These are phyloP conservation scores for Tenrec ecaudatus DNA, from an alignment of 2,113 vertebrate species.

Conservation along the genomic window DNA sequence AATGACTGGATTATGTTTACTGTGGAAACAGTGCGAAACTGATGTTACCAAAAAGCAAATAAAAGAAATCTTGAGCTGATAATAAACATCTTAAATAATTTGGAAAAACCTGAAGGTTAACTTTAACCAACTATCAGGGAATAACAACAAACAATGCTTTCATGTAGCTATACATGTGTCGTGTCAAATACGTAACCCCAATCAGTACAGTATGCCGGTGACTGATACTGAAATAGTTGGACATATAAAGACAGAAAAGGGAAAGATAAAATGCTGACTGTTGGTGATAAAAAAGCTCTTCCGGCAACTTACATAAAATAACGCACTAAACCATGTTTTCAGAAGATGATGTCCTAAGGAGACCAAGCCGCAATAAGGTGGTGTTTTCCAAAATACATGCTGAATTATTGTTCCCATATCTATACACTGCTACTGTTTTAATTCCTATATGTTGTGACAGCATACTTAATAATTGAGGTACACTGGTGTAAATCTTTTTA, in stretches of 20 bases:
- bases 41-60: slow-evolving; percentile 58
- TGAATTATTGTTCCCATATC: slow-evolving; percentile 89
- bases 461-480: slow-evolving; percentile 86
- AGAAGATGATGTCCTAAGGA: slow-evolving; percentile 88
- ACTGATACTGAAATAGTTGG: slow-evolving; percentile 64
- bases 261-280: slow-evolving; percentile 81
- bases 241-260: slow-evolving; percentile 70
- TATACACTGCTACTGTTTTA: slow-evolving; percentile 88
- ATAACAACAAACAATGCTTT: slow-evolving; percentile 37
- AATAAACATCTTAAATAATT: slow-evolving; percentile 58
- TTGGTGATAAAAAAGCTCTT: slow-evolving; percentile 81
- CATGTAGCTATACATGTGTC: slow-evolving; percentile 80
- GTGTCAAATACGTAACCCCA: slow-evolving; percentile 79
- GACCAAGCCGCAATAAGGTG: slow-evolving; percentile 91
- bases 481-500: slow-evolving; percentile 89
- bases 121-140: slow-evolving; percentile 3
- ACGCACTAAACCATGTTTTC: slow-evolving; percentile 83
- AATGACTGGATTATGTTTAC: slow-evolving; percentile 68
- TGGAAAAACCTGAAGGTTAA: slow-evolving; percentile 51
- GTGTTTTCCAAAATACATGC: slow-evolving; percentile 90
- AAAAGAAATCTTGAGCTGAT: slow-evolving; percentile 72
- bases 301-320: slow-evolving; percentile 86
- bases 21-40: slow-evolving; percentile 69
- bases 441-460: slow-evolving; percentile 88
- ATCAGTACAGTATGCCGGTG: slow-evolving; percentile 73